Evolutionary conservation across 2,113 vertebrate genomes (phyloP).

Genomic region (Corythornis cristatus): DNA sequence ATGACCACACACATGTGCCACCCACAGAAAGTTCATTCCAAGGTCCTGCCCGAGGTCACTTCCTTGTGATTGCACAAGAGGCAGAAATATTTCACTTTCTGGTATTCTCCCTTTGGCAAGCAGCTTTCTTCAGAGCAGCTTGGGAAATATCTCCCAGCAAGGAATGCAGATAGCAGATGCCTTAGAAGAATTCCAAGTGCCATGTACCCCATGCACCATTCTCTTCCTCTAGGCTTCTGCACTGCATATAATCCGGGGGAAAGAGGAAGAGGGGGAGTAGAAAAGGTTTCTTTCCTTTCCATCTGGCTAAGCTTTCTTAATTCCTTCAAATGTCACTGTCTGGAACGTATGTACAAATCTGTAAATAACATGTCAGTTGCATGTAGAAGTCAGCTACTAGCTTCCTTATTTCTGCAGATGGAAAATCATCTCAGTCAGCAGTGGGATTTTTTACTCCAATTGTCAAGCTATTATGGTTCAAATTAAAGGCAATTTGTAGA

Average conservation of each 20-base stretch:
- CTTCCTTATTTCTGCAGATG: not conserved
- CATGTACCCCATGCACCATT: not conserved
- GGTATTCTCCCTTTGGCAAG: conserved; percentile 31
- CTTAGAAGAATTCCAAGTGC: not conserved
- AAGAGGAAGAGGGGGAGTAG: not conserved
- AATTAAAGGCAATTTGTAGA: not conserved
- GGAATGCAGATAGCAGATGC: conserved; percentile 5
- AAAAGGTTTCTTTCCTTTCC: not conserved
- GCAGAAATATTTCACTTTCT: conserved; percentile 45
- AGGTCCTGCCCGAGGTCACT: conserved; percentile 21
- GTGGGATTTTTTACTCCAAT: not conserved
- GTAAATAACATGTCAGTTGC: not conserved
- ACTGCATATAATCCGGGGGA: not conserved
- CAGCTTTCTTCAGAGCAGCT: not conserved
- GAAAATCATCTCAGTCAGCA: not conserved
- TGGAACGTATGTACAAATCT: not conserved
- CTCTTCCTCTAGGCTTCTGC: not conserved
- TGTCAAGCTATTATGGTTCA: not conserved
- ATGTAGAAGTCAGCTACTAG: not conserved
- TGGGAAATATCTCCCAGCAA: conserved; percentile 12
- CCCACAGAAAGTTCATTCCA: conserved; percentile 37
- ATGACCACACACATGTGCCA: conserved; percentile 1
- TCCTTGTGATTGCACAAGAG: conserved; percentile 43
- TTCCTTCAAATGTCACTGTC: not conserved
- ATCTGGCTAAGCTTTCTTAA: not conserved